Evolutionary conservation across 2,113 vertebrate species (phyloP).

Genomic region (Taurulus bubalis): DNA sequence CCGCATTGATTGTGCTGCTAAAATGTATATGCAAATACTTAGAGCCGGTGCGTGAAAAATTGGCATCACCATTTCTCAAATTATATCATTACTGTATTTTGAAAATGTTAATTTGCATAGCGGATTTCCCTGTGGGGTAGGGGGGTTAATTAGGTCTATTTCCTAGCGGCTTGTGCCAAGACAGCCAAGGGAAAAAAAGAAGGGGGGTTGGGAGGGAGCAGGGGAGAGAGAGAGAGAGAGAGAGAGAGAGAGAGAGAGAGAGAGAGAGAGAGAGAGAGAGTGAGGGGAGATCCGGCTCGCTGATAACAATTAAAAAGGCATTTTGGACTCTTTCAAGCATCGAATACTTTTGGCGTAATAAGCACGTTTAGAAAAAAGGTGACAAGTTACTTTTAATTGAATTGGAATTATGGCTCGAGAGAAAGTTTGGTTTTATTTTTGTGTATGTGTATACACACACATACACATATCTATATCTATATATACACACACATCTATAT

Average conservation of each 20-base stretch:
- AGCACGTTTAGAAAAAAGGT: conserved; percentile 97
- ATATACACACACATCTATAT: too few relatives aligned
- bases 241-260: conserved; percentile 25
- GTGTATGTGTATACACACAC: neutral
- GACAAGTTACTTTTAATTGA: conserved; percentile 99
- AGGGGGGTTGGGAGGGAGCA: conserved; percentile 14
- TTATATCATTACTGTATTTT: conserved; percentile 99
- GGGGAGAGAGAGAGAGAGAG: conserved; percentile 27
- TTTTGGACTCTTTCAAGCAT: conserved; percentile 98
- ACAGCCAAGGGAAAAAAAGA: conserved; percentile 51
- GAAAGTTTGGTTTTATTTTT: conserved; percentile 95
- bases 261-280: conserved; percentile 23
- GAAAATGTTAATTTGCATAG: conserved; percentile 99
- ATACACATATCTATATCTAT: too few relatives aligned
- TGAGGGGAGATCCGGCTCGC: conserved; percentile 86
- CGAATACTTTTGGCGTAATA: conserved; percentile 97
- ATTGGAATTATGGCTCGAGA: conserved; percentile 97
- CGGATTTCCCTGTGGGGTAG: conserved; percentile 96
- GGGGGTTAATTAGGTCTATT: conserved; percentile 99
- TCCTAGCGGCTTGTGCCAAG: conserved; percentile 92
- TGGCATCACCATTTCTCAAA: conserved; percentile 98
- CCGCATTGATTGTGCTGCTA: conserved; percentile 43
- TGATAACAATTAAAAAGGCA: conserved; percentile 97
- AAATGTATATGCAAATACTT: conserved; percentile 91
- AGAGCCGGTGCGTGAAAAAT: conserved; percentile 89